Conservation (phyloP, 2,888 invertebrate genomes). For the Andrena hattorfiana region DNA sequence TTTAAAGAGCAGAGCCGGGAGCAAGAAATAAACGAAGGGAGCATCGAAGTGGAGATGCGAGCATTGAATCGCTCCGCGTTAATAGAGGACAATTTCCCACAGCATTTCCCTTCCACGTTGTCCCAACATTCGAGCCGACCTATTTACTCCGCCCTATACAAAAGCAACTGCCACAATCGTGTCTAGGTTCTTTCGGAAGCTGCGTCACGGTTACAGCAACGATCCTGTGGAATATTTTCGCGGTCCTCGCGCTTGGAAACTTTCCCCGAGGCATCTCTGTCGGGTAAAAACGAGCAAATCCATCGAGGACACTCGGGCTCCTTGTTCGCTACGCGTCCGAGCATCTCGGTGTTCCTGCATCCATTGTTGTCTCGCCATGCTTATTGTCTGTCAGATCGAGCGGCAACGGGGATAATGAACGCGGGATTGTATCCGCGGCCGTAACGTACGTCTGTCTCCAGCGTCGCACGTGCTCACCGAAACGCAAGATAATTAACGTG, state of each 20-base stretch:
- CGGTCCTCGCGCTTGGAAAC: neutral
- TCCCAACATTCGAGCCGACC: conserved; percentile 14
- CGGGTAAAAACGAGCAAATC: neutral
- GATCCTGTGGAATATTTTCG: neutral
- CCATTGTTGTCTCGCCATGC: conserved; percentile 51
- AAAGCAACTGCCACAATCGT: conserved; percentile 3
- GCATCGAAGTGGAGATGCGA: neutral
- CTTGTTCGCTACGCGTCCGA: conserved; percentile 7
- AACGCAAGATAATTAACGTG: conserved; percentile 56
- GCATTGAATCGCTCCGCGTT: conserved; percentile 4
- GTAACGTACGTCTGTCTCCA: conserved; percentile 35
- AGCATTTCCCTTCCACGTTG: conserved; percentile 20
- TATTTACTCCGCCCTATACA: conserved; percentile 5
- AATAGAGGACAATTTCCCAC: conserved; percentile 33
- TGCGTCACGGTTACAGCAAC: conserved; percentile 20
- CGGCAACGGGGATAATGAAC: conserved; percentile 52
- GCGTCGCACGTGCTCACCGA: conserved; percentile 31
- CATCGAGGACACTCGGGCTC: neutral
- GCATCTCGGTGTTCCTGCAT: conserved; percentile 6
- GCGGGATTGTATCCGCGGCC: conserved; percentile 42
- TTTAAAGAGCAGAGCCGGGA: neutral
- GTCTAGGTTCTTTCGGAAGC: neutral
- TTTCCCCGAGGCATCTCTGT: neutral
- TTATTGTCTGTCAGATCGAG: conserved; percentile 52
- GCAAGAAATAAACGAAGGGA: neutral